Evolutionary conservation across 2,797 vertebrate genomes (phyloP), one percentile per base, ranked within the genome.

Genomic region (Chrosomus eos): DNA sequence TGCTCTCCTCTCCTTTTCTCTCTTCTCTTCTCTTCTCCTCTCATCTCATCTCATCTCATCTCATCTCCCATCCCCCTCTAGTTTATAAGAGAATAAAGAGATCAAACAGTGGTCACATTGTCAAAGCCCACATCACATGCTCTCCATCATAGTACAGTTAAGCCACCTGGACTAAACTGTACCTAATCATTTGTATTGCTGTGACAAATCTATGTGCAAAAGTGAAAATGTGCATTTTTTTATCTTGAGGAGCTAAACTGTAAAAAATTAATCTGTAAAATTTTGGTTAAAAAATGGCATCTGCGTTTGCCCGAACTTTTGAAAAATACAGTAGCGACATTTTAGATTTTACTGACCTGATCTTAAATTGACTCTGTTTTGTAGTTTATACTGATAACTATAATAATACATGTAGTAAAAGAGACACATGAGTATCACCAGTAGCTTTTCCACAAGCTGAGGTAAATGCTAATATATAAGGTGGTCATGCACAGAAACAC

Each of bases 51-150:
- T 36, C 33, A 4, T 38, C 33, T 43, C 21, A 66, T 45, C 58
- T 40, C 43, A 9, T 11, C 45, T 45, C 53, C 66, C 73, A 33
- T 64, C 73, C 87, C 80, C 76, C 62, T n/a, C 66, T 84, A 33
- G 62, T 68, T 81, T n/a, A n/a, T n/a, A n/a, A n/a, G n/a, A n/a
- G 77, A 90, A 85, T 88, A 78, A 86, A 81, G 80, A 83, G 71
- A 87, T 90, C 71, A 58, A 77, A 90, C 81, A 53, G 40, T 80
- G 28, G 40, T 13, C 55, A 48, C 13, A 45, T 76, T 74, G 80
- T 60, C n/a, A 80, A 82, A 68, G 79, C 45, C 14, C 23, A 18
- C 19, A 84, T 74, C 76, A 43, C 71, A 23, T 43, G 66, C 36
- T 38, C 73, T 53, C 72, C 67, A 33, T 66, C 51, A 26, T 48